A percentile compares a stretch with the other conserved stretches of the same genome.
Conservation (phyloP, 2,888 invertebrate species). For the Lasioglossum villosulum region DNA sequence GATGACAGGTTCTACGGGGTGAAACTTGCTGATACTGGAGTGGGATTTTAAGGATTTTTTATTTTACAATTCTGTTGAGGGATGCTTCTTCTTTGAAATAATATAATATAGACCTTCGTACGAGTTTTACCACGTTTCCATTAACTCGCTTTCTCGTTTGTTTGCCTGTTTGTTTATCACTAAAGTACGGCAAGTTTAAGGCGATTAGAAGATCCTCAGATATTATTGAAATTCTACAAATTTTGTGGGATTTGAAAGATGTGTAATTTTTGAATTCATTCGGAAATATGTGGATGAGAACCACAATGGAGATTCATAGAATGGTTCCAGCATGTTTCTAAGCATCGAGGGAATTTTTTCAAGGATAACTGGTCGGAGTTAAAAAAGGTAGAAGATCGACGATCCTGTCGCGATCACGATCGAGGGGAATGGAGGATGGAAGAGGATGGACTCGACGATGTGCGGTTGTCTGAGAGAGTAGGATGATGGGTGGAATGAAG, state of each 20-base stretch:
- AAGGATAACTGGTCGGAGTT: slow-evolving; percentile 1
- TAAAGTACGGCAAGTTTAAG: too few species aligned
- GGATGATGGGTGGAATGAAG: slow-evolving; percentile 22
- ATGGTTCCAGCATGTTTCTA: background rate
- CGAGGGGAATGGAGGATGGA: background rate
- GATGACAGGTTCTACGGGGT: background rate
- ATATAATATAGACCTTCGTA: too few species aligned
- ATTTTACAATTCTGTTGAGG: too few species aligned
- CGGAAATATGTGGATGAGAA: background rate
- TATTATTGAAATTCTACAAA: too few species aligned
- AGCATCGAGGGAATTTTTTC: background rate
- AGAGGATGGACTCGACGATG: background rate
- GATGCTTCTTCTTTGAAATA: too few species aligned
- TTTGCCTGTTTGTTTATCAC: too few species aligned
- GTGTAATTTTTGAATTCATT: background rate
- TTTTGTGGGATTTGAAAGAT: background rate
- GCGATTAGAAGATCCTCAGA: too few species aligned
- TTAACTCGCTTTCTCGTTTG: too few species aligned
- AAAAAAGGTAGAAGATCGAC: slow-evolving; percentile 17
- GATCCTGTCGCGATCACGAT: slow-evolving; percentile 15
- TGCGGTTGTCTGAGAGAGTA: background rate
- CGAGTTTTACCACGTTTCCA: too few species aligned
- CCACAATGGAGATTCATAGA: background rate
- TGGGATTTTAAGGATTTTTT: background rate
- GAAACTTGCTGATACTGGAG: background rate